Percentiles rank a stretch among this genome's conserved stretches.
phyloP scores from a whole-genome alignment of 2,888 invertebrate genomes.

The Lomographa bimaculata region DNA sequence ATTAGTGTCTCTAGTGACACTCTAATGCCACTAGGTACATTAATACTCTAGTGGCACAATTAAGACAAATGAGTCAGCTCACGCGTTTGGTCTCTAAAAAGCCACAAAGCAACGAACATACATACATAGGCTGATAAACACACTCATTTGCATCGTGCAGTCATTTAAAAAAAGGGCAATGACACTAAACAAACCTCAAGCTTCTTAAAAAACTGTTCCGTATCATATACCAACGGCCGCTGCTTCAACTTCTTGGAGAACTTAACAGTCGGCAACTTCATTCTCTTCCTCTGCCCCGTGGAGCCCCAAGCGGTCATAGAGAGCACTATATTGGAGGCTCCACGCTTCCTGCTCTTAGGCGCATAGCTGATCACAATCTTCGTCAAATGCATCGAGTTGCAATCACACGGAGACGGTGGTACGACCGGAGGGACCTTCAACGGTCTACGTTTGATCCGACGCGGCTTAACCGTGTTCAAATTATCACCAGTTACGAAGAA shows the following conservation, averaged over 20 bases:
- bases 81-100: no score
- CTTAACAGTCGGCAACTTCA: conserved; percentile 60
- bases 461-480: conserved; percentile 46
- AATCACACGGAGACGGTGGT: conserved; percentile 54
- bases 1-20: no score
- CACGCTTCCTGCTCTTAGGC: conserved; percentile 61
- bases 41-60: no score
- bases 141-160: no score
- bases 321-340: conserved; percentile 59
- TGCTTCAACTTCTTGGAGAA: conserved; percentile 52
- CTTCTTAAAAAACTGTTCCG: conserved; percentile 68
- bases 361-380: conserved; percentile 63
- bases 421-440: conserved; percentile 44
- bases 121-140: no score
- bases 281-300: conserved; percentile 59
- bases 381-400: conserved; percentile 63
- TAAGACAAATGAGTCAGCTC: no score
- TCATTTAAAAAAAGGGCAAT: no score
- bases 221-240: conserved; percentile 50
- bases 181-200: no score
- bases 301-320: conserved; percentile 64
- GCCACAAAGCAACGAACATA: no score
- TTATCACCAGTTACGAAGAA: conserved; percentile 56
- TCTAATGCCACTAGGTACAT: no score
- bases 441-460: conserved; percentile 46